Evolutionary conservation across 2,888 invertebrate species (phyloP).

Genomic region (Drosophila monieri): DNA sequence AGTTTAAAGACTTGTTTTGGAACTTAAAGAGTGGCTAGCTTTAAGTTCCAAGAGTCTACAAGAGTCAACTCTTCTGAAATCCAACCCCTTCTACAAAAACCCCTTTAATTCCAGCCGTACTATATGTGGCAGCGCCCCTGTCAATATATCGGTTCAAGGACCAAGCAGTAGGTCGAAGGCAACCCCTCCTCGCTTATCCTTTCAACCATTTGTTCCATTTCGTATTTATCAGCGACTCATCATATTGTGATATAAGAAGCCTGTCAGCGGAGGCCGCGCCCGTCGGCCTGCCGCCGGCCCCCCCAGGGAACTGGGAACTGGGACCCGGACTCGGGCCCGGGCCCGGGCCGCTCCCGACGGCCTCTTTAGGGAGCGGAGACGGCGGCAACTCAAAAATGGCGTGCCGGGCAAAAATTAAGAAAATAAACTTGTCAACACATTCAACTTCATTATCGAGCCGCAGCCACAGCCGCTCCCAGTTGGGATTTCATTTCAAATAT

Average conservation of each 20-base stretch:
- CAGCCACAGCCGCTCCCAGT: conserved; percentile 29
- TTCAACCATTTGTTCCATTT: conserved; percentile 3
- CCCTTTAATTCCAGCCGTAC: too few relatives aligned
- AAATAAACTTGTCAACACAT: conserved; percentile 70
- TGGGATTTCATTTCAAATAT: conserved; percentile 6
- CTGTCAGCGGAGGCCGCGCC: conserved; percentile 50
- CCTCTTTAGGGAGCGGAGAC: conserved; percentile 34
- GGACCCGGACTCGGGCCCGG: conserved; percentile 1
- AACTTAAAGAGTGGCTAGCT: too few relatives aligned
- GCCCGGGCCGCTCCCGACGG: conserved; percentile 35
- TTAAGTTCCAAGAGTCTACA: too few relatives aligned
- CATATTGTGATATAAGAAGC: conserved; percentile 42
- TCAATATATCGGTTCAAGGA: too few relatives aligned
- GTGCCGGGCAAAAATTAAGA: conserved; percentile 59
- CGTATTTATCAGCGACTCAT: conserved; percentile 40
- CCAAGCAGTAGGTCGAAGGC: not conserved
- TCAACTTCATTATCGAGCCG: conserved; percentile 60
- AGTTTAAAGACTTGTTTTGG: too few relatives aligned
- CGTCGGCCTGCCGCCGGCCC: not conserved
- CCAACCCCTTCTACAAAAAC: too few relatives aligned
- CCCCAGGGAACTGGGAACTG: not conserved
- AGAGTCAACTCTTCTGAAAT: too few relatives aligned
- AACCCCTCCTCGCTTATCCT: not conserved
- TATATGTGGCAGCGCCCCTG: too few relatives aligned
- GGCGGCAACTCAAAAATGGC: conserved; percentile 57